Conservation (phyloP, 2,888 invertebrate species). For the Nysson spinosus region DNA sequence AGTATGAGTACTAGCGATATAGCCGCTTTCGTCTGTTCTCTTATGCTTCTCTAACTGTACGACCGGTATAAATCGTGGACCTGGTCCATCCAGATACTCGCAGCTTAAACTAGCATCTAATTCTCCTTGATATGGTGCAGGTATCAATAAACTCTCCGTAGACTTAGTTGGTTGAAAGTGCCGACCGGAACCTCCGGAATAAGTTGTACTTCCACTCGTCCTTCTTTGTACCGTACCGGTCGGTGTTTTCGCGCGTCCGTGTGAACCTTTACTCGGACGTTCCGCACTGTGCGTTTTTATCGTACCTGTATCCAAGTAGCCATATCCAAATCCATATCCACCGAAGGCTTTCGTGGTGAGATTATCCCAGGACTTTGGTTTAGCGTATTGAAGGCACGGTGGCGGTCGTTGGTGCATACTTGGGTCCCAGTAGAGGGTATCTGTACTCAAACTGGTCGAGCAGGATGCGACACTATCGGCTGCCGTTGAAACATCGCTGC, state of each 20-base stretch:
- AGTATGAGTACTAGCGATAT: slow-evolving; percentile 52
- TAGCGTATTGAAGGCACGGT: slow-evolving; percentile 78
- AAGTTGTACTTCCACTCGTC: slow-evolving; percentile 75
- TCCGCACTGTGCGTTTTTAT: slow-evolving; percentile 76
- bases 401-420: slow-evolving; percentile 77
- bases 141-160: slow-evolving; percentile 87
- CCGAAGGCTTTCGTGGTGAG: slow-evolving; percentile 91
- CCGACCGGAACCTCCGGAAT: slow-evolving; percentile 74
- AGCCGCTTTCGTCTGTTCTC: slow-evolving; percentile 61
- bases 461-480: slow-evolving; percentile 86
- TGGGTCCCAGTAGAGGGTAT: slow-evolving; percentile 90
- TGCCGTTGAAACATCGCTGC: slow-evolving; percentile 85
- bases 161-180: slow-evolving; percentile 86
- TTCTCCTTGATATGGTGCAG: slow-evolving; percentile 82
- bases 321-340: slow-evolving; percentile 92
- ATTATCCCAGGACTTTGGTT: slow-evolving; percentile 95
- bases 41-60: slow-evolving; percentile 71
- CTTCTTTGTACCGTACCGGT: slow-evolving; percentile 78
- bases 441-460: slow-evolving; percentile 91
- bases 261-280: slow-evolving; percentile 76
- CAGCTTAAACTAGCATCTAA: slow-evolving; percentile 85
- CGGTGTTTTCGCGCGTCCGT: slow-evolving; percentile 81
- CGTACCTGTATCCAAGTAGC: slow-evolving; percentile 85
- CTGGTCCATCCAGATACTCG: slow-evolving; percentile 81
- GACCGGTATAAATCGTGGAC: slow-evolving; percentile 58